These are phyloP conservation scores for Tinamus major DNA, from an alignment of 2,797 vertebrate genomes.

Conservation along the genomic window DNA sequence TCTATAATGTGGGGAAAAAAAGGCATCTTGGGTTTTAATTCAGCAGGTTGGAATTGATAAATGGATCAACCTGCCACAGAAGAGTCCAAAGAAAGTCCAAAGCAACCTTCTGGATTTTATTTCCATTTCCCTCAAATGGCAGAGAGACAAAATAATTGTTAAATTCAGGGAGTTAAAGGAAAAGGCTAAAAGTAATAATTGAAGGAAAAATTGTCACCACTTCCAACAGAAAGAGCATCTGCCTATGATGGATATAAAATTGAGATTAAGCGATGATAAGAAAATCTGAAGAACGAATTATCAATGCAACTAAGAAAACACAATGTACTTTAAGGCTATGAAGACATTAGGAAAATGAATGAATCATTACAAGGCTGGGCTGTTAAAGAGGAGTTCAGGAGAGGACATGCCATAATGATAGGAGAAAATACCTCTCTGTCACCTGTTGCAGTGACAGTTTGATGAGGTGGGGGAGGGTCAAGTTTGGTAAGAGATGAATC, in stretches of 20 bases:
- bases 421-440: neutral
- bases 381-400: neutral
- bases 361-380: neutral
- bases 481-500: no score
- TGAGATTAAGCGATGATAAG: conserved; percentile 6
- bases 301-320: conserved; percentile 27
- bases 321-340: neutral
- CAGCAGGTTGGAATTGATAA: neutral
- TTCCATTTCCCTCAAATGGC: neutral
- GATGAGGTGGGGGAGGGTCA: no score
- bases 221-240: conserved; percentile 35
- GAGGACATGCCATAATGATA: neutral
- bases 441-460: no score
- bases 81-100: neutral
- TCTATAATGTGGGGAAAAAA: neutral
- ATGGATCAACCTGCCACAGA: neutral
- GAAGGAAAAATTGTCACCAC: conserved; percentile 26
- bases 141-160: neutral
- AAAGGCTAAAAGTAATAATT: conserved; percentile 33
- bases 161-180: neutral
- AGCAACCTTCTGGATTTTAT: neutral
- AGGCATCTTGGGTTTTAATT: neutral
- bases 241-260: conserved; percentile 8
- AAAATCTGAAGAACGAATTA: conserved; percentile 26
- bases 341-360: neutral